Percentiles rank a stretch among this genome's conserved stretches.
Evolutionary conservation across 2,113 vertebrate genomes (phyloP).

Genomic region (Daphoenositta chrysoptera): DNA sequence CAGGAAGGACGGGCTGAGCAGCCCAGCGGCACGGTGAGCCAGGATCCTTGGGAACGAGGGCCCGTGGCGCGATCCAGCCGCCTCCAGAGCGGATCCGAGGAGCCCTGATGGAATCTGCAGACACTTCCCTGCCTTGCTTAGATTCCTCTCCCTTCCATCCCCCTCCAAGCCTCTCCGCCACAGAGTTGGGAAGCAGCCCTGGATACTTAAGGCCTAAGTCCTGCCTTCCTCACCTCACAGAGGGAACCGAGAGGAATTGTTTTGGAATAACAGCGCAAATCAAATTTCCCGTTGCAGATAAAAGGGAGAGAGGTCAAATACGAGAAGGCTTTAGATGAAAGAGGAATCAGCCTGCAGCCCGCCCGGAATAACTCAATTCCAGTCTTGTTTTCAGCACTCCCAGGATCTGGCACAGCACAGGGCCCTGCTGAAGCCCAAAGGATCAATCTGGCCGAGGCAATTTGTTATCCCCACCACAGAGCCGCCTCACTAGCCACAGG

Average conservation of each 20-base stretch:
- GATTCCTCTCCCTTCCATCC: neutral
- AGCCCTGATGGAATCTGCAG: neutral
- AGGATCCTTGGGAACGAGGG: neutral
- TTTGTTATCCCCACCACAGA: neutral
- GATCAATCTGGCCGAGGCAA: neutral
- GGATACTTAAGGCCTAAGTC: neutral
- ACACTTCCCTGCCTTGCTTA: neutral
- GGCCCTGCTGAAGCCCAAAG: neutral
- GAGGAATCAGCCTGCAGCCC: slow-evolving; percentile 13
- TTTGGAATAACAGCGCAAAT: slow-evolving; percentile 58
- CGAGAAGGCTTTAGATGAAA: slow-evolving; percentile 42
- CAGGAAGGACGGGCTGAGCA: neutral
- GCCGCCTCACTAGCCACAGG: neutral
- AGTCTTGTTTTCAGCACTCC: neutral
- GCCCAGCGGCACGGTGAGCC: neutral
- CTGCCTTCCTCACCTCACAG: neutral
- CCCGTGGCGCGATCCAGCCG: neutral
- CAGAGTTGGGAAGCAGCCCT: neutral
- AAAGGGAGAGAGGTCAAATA: slow-evolving; percentile 10
- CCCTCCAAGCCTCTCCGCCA: neutral
- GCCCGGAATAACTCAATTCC: neutral
- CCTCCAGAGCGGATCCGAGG: accelerated
- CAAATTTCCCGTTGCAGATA: slow-evolving; percentile 6
- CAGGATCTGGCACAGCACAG: neutral
- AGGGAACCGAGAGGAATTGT: slow-evolving; percentile 19